Conservation (phyloP, 1,140 invertebrate genomes). For the Drosophila ananassae region DNA sequence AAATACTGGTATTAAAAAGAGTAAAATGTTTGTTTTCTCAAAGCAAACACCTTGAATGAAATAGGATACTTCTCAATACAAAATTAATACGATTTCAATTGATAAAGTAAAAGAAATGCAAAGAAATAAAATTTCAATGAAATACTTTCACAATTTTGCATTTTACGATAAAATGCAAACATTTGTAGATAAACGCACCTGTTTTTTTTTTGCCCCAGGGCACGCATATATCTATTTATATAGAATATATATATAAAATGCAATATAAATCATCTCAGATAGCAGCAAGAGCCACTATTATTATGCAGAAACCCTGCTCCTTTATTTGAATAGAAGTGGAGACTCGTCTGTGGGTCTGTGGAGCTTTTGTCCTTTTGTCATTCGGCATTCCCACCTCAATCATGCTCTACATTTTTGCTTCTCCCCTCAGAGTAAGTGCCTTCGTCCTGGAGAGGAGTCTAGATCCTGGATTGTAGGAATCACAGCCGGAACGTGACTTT, state of each 20-base stretch:
- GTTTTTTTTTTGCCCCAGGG: not conserved
- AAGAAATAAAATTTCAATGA: not conserved
- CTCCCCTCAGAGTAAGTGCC: slow-evolving; percentile 45
- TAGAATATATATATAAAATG: slow-evolving; percentile 10
- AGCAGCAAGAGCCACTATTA: slow-evolving; percentile 33
- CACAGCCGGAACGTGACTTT: slow-evolving; percentile 73
- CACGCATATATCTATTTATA: not conserved
- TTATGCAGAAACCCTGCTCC: slow-evolving; percentile 32
- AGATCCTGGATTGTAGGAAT: slow-evolving; percentile 52
- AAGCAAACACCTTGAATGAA: not conserved
- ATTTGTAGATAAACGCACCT: slow-evolving; percentile 5
- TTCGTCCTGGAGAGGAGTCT: slow-evolving; percentile 6
- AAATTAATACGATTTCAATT: not conserved
- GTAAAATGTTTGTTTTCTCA: not conserved
- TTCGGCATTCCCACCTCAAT: slow-evolving; percentile 23
- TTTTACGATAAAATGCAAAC: not conserved
- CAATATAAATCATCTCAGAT: slow-evolving; percentile 32
- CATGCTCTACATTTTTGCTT: slow-evolving; percentile 22
- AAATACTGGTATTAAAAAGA: too few relatives aligned
- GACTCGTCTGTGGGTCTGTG: slow-evolving; percentile 1
- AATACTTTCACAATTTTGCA: not conserved
- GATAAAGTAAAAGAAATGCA: not conserved
- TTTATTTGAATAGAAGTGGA: slow-evolving; percentile 43
- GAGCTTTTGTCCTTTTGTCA: slow-evolving; percentile 28
- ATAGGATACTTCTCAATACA: not conserved